A percentile compares a stretch with the other conserved stretches of the same genome.
phyloP scores from a whole-genome alignment of 2,797 vertebrate genomes.

The Pseudochaenichthys georgianus region DNA sequence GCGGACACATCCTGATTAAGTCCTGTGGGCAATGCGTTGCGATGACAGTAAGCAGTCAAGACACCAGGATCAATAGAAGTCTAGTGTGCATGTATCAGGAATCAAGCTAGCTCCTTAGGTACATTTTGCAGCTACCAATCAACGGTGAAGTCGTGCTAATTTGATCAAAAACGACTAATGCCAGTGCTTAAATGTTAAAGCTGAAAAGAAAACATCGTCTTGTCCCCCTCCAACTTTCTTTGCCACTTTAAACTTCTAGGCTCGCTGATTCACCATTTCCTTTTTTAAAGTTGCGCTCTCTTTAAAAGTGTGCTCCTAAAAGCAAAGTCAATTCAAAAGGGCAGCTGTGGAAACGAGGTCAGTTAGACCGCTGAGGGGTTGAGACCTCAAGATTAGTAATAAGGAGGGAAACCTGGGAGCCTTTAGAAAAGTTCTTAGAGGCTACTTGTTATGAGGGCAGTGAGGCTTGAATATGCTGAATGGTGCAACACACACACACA shows the following conservation, averaged over 20 bases:
- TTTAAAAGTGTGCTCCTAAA: background rate
- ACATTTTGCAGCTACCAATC: background rate
- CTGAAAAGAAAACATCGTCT: background rate
- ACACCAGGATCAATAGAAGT: too few relatives aligned
- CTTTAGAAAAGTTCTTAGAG: constrained; percentile 21
- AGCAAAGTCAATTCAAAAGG: constrained; percentile 10
- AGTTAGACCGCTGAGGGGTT: background rate
- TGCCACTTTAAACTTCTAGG: background rate
- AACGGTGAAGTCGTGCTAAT: background rate
- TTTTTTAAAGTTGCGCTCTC: background rate
- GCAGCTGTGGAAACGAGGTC: constrained; percentile 13
- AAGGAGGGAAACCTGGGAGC: constrained; percentile 1
- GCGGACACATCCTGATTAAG: background rate
- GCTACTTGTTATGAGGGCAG: constrained; percentile 10
- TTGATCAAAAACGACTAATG: background rate
- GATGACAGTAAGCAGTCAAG: too few relatives aligned
- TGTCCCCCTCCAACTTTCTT: background rate
- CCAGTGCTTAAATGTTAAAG: background rate
- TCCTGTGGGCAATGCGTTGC: too few relatives aligned
- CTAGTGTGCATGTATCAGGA: too few relatives aligned
- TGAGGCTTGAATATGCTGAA: constrained; percentile 13
- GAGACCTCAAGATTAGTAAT: background rate
- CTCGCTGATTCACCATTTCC: background rate
- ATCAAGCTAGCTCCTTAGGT: background rate
- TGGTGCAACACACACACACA: background rate